Percentiles rank a stretch among this genome's conserved stretches.
phyloP scores from a whole-genome alignment of 2,888 invertebrate species.

The Ichneumoninae sp. region DNA sequence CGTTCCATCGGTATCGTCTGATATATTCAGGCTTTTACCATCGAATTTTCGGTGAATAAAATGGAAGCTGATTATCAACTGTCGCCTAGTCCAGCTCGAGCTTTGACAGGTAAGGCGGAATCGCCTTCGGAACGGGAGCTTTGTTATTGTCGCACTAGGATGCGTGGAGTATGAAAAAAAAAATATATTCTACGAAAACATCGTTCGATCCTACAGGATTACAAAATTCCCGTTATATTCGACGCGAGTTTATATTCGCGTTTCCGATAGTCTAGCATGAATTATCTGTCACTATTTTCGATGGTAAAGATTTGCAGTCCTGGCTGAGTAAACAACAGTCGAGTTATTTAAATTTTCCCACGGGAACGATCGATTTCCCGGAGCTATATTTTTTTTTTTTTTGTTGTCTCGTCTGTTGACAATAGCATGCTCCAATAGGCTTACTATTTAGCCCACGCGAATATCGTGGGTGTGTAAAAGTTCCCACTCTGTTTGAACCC shows the following conservation, averaged over 20 bases:
- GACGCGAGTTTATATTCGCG: background rate
- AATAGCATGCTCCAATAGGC: background rate
- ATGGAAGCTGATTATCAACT: conserved; percentile 84
- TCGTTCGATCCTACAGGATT: background rate
- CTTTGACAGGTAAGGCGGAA: conserved; percentile 81
- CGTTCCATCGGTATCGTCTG: conserved; percentile 38
- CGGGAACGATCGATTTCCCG: no score
- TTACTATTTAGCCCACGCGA: conserved; percentile 30
- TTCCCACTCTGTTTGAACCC: conserved; percentile 13
- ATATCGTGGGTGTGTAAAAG: conserved; percentile 28
- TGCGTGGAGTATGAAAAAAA: background rate
- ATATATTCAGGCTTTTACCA: conserved; percentile 40
- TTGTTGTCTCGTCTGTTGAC: background rate
- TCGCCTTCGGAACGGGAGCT: conserved; percentile 13
- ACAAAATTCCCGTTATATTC: conserved; percentile 3
- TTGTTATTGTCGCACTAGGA: conserved; percentile 27
- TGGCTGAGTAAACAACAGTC: background rate
- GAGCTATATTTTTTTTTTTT: background rate
- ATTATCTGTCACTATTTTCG: background rate
- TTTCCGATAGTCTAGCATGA: background rate
- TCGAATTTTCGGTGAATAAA: conserved; percentile 61
- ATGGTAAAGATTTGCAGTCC: background rate
- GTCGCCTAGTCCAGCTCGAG: conserved; percentile 82
- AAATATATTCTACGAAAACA: background rate
- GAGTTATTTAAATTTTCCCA: background rate